These are phyloP conservation scores for Panthera uncia DNA, from an alignment of 2,113 vertebrate genomes.

Conservation along the genomic window DNA sequence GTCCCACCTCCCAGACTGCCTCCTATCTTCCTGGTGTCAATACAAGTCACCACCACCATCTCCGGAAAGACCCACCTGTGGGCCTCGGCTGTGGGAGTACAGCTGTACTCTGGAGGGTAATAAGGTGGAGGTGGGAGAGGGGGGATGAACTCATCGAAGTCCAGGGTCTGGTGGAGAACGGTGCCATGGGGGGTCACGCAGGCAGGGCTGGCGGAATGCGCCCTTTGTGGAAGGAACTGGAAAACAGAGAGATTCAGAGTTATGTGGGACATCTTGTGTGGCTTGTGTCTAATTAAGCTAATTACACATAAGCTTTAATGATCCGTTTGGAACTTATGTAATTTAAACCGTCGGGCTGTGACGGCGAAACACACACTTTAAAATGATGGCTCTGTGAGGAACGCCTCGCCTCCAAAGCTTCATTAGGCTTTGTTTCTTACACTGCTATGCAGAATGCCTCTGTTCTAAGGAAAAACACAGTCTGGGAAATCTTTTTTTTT, in stretches of 20 bases:
- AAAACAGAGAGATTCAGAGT: slow-evolving; percentile 64
- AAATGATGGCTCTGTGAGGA: not conserved
- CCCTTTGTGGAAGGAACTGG: slow-evolving; percentile 96
- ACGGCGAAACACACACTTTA: not conserved
- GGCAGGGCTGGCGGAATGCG: slow-evolving; percentile 88
- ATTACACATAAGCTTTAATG: not conserved
- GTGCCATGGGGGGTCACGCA: slow-evolving; percentile 95
- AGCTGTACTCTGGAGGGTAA: slow-evolving; percentile 97
- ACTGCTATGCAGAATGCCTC: not conserved
- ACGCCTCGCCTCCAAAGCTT: no score
- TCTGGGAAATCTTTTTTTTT: not conserved
- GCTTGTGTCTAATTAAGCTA: not conserved
- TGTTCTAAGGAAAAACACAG: not conserved
- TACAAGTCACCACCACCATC: not conserved
- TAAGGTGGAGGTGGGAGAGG: slow-evolving; percentile 97
- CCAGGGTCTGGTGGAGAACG: slow-evolving; percentile 94
- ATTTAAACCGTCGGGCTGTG: not conserved
- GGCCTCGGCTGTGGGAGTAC: slow-evolving; percentile 91
- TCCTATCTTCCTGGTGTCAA: not conserved
- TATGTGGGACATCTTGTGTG: not conserved
- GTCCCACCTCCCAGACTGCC: fast-evolving
- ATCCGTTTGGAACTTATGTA: not conserved
- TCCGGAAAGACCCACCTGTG: slow-evolving; percentile 86
- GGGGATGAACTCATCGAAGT: slow-evolving; percentile 97
- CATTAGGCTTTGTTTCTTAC: not conserved